Conservation (phyloP, 2,888 invertebrate species). For the Dione vanillae region DNA sequence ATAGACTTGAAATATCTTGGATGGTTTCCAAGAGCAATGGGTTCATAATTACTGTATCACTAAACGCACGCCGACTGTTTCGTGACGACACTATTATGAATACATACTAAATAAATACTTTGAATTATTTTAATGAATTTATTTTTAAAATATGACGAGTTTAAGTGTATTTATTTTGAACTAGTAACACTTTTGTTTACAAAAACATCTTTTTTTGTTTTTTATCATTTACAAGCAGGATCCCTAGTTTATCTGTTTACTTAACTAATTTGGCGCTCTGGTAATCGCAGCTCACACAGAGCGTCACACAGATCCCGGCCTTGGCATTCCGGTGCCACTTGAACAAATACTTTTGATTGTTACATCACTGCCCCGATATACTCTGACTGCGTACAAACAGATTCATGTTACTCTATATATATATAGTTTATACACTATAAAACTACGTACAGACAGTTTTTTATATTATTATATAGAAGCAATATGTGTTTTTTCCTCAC, state of each 20-base stretch:
- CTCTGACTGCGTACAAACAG: not conserved
- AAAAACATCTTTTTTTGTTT: too few species aligned
- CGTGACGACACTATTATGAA: too few species aligned
- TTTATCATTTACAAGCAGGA: too few species aligned
- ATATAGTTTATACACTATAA: not conserved
- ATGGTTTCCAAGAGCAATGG: too few species aligned
- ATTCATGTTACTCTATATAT: not conserved
- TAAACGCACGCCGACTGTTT: too few species aligned
- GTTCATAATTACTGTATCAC: too few species aligned
- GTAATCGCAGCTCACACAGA: not conserved
- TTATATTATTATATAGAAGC: not conserved
- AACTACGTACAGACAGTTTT: not conserved
- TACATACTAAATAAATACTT: too few species aligned
- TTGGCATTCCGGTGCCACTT: slow-evolving; percentile 34
- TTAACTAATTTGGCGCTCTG: not conserved
- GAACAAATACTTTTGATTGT: slow-evolving; percentile 39
- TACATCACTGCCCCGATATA: slow-evolving; percentile 25
- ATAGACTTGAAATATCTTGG: too few species aligned
- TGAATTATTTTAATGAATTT: too few species aligned
- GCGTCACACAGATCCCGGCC: slow-evolving; percentile 26
- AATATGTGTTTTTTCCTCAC: not conserved
- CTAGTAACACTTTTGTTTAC: too few species aligned
- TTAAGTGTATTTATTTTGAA: too few species aligned
- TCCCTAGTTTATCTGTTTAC: not conserved
- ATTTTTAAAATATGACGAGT: too few species aligned